phyloP scores from a whole-genome alignment of 1,140 invertebrate genomes.

The Temnothorax curvispinosus region DNA sequence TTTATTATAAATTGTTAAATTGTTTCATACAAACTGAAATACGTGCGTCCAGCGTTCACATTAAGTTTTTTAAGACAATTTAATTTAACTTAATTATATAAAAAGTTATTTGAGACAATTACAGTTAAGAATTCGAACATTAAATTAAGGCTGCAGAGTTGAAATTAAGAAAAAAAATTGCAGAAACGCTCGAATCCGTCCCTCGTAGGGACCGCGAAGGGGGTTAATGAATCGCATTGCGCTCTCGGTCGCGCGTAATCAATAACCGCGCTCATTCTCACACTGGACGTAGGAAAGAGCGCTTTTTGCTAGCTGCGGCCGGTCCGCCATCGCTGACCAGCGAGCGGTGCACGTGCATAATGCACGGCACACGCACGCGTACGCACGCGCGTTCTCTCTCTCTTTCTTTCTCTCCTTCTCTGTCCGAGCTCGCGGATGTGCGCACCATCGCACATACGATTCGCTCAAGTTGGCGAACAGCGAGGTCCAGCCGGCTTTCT shows the following conservation, averaged over 20 bases:
- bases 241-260: constrained; percentile 53
- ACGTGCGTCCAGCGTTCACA: neutral
- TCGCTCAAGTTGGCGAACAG: constrained; percentile 79
- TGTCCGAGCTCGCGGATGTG: constrained; percentile 77
- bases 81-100: neutral
- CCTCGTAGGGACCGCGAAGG: constrained; percentile 16
- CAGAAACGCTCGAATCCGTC: neutral
- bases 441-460: constrained; percentile 84
- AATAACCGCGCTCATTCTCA: constrained; percentile 54
- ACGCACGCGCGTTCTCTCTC: constrained; percentile 13
- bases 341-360: constrained; percentile 66
- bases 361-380: constrained; percentile 63
- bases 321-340: constrained; percentile 61
- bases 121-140: neutral
- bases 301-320: constrained; percentile 39
- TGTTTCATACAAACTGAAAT: neutral
- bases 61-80: neutral
- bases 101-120: neutral
- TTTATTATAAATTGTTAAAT: neutral
- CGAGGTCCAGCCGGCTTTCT: constrained; percentile 71
- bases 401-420: constrained; percentile 39
- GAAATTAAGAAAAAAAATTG: neutral
- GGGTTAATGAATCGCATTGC: constrained; percentile 48
- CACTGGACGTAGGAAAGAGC: constrained; percentile 29
- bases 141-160: neutral